A percentile compares a stretch with the other conserved stretches of the same genome.
Evolutionary conservation across 2,113 vertebrate genomes (phyloP).

Genomic region (Podarcis muralis): DNA sequence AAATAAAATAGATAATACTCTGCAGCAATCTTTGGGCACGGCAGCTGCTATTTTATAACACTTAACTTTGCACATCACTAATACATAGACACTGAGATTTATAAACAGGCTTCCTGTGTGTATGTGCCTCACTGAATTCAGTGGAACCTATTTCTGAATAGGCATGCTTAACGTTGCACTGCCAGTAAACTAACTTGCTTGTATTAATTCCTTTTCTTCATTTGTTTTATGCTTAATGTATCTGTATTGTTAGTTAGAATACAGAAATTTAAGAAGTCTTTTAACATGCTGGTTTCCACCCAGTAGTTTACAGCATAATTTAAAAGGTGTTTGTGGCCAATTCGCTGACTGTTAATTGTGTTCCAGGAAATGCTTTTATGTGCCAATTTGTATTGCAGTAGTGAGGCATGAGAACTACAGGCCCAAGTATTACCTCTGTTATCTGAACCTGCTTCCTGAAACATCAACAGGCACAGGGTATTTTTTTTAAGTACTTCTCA

Average conservation of each 20-base stretch:
- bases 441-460: constrained; percentile 11
- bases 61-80: too few relatives aligned
- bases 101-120: too few relatives aligned
- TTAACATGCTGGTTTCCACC: not conserved
- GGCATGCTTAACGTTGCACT: too few relatives aligned
- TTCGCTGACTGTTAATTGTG: not conserved
- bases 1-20: too few relatives aligned
- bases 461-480: constrained; percentile 8
- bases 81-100: too few relatives aligned
- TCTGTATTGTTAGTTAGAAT: not conserved
- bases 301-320: not conserved
- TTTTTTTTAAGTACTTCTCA: constrained; percentile 32
- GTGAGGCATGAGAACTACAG: not conserved
- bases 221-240: not conserved
- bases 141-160: too few relatives aligned
- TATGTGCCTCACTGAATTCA: too few relatives aligned
- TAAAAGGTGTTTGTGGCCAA: not conserved
- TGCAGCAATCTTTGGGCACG: too few relatives aligned
- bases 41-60: too few relatives aligned
- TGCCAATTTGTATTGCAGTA: not conserved
- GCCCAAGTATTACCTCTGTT: constrained; percentile 30
- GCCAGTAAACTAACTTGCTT: not conserved
- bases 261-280: not conserved
- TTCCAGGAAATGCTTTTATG: not conserved
- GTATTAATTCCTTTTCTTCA: not conserved